A percentile compares a stretch with the other conserved stretches of the same genome.
Conservation (phyloP, 2,113 vertebrate genomes). For the Romanogobio albipinnatus region DNA sequence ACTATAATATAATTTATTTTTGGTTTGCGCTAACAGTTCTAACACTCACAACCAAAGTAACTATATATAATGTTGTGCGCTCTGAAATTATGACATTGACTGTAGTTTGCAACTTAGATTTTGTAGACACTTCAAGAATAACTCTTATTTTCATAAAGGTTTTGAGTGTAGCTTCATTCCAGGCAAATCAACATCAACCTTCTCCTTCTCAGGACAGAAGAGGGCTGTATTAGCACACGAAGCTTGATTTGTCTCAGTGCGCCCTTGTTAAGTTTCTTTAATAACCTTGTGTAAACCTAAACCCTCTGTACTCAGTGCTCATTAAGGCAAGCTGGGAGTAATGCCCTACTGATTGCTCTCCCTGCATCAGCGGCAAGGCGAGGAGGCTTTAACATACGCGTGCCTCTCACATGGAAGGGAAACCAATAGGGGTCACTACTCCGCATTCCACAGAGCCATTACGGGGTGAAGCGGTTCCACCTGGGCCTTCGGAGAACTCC, state of each 20-base stretch:
- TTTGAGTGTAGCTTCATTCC: background rate
- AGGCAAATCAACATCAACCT: background rate
- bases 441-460: slow-evolving; percentile 57
- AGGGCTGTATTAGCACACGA: slow-evolving; percentile 36
- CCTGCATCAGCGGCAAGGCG: slow-evolving; percentile 43
- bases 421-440: slow-evolving; percentile 61
- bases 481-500: slow-evolving; percentile 50
- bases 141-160: background rate
- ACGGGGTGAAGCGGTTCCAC: slow-evolving; percentile 61
- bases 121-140: background rate
- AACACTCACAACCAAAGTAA: background rate
- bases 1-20: background rate
- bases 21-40: too few relatives aligned
- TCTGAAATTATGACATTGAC: background rate
- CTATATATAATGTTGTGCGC: too few relatives aligned
- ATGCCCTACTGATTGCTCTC: slow-evolving; percentile 53
- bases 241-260: slow-evolving; percentile 49
- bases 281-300: slow-evolving; percentile 60
- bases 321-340: slow-evolving; percentile 63
- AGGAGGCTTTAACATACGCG: slow-evolving; percentile 15
- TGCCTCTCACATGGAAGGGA: slow-evolving; percentile 38
- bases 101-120: background rate
- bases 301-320: slow-evolving; percentile 50
- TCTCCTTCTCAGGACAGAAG: slow-evolving; percentile 16
- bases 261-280: slow-evolving; percentile 67